These are phyloP conservation scores for Phengaris arion DNA, from an alignment of 2,888 invertebrate species.

Conservation along the genomic window DNA sequence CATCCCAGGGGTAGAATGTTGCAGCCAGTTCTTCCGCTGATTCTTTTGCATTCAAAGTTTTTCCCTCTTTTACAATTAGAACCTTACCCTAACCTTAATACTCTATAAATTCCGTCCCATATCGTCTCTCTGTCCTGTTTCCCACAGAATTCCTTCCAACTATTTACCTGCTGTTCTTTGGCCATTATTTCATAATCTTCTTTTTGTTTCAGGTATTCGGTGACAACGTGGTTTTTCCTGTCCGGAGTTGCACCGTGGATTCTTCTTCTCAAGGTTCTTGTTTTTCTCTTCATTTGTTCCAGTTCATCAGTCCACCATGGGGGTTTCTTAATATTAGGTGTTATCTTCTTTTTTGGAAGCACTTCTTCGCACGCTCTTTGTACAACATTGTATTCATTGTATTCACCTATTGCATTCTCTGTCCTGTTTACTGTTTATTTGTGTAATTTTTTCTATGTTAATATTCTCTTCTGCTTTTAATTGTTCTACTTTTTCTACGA, in stretches of 20 bases:
- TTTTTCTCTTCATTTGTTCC: neutral
- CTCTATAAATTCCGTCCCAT: too few species aligned
- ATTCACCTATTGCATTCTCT: neutral
- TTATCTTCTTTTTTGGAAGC: neutral
- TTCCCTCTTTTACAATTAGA: too few species aligned
- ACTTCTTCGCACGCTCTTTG: neutral
- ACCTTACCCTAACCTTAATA: too few species aligned
- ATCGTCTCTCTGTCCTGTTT: conserved; percentile 37
- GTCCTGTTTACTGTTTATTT: neutral
- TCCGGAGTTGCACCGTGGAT: neutral
- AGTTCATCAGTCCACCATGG: neutral
- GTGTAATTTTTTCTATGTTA: neutral
- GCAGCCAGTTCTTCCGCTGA: neutral
- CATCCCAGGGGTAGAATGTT: conserved; percentile 17
- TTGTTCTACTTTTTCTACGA: too few species aligned
- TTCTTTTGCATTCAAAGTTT: too few species aligned
- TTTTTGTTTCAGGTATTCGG: neutral
- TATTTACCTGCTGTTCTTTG: conserved; percentile 1
- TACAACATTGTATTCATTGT: neutral
- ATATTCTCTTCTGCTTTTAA: neutral
- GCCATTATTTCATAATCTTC: neutral
- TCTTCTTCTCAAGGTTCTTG: neutral
- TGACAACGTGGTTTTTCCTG: neutral
- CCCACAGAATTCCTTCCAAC: conserved; percentile 40
- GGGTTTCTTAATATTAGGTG: neutral